phyloP scores from a whole-genome alignment of 2,888 invertebrate species.

The Acronicta psi region DNA sequence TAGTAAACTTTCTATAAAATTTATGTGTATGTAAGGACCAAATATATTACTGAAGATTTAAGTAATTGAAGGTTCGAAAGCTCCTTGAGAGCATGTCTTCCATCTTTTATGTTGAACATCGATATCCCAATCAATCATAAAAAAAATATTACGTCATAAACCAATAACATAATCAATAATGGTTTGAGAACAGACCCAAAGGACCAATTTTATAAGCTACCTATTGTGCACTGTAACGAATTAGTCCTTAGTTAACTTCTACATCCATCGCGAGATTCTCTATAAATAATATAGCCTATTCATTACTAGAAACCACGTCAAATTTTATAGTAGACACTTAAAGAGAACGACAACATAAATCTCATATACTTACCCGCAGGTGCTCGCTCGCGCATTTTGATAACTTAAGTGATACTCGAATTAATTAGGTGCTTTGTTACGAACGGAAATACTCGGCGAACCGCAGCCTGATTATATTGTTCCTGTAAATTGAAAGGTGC shows the following conservation, averaged over 20 bases:
- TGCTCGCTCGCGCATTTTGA: constrained; percentile 16
- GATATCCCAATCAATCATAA: too few species aligned
- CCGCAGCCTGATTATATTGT: constrained; percentile 28
- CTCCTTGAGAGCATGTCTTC: too few species aligned
- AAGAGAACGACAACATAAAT: constrained; percentile 17
- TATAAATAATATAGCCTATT: background rate
- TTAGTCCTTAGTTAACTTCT: background rate
- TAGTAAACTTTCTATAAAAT: background rate
- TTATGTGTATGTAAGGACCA: background rate
- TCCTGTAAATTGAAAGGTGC: constrained; percentile 29
- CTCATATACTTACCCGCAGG: background rate
- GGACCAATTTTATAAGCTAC: too few species aligned
- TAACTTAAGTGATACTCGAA: constrained; percentile 25
- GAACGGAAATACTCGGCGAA: constrained; percentile 19
- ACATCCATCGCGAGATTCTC: background rate
- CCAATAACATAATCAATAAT: too few species aligned
- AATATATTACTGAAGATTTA: too few species aligned
- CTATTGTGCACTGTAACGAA: background rate
- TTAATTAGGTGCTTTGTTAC: constrained; percentile 32
- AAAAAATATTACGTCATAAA: too few species aligned
- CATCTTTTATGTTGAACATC: too few species aligned
- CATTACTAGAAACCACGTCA: background rate
- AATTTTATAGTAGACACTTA: background rate
- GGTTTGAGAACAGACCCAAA: too few species aligned
- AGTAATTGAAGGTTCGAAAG: too few species aligned